A percentile compares a stretch with the other conserved stretches of the same genome.
Conservation (phyloP, 2,113 vertebrate genomes). For the Symphodus melops region DNA sequence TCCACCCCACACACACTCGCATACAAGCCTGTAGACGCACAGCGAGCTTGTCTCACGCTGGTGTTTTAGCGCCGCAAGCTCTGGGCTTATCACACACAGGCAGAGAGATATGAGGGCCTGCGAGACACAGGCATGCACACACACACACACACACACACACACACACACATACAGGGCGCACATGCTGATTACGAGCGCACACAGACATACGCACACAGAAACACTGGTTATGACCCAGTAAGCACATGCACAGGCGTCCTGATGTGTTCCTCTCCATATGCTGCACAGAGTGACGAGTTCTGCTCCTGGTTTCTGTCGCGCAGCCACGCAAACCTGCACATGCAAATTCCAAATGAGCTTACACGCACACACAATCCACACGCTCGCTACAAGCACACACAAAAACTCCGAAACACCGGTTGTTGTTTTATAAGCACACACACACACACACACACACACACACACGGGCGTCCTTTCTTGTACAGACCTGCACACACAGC, state of each 20-base stretch:
- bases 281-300: slow-evolving; percentile 45
- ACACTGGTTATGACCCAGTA: slow-evolving; percentile 67
- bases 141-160: slow-evolving; percentile 8
- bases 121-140: slow-evolving; percentile 53
- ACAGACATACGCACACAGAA: slow-evolving; percentile 25
- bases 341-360: slow-evolving; percentile 45
- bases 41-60: slow-evolving; percentile 74
- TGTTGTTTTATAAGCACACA: slow-evolving; percentile 7
- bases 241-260: slow-evolving; percentile 65
- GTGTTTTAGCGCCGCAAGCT: slow-evolving; percentile 79
- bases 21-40: slow-evolving; percentile 64
- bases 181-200: slow-evolving; percentile 26
- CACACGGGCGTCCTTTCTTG: slow-evolving; percentile 9
- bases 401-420: slow-evolving; percentile 6
- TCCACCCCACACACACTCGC: slow-evolving; percentile 36
- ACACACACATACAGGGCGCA: neutral
- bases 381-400: neutral
- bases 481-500: slow-evolving; percentile 42
- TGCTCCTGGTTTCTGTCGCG: slow-evolving; percentile 31
- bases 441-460: slow-evolving; percentile 4
- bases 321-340: slow-evolving; percentile 60
- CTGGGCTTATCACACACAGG: slow-evolving; percentile 77
- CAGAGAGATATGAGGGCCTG: slow-evolving; percentile 78
- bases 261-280: slow-evolving; percentile 63
- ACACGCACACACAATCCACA: neutral